Evolutionary conservation across 2,888 invertebrate species (phyloP).

Genomic region (Barypeithes pellucidus): DNA sequence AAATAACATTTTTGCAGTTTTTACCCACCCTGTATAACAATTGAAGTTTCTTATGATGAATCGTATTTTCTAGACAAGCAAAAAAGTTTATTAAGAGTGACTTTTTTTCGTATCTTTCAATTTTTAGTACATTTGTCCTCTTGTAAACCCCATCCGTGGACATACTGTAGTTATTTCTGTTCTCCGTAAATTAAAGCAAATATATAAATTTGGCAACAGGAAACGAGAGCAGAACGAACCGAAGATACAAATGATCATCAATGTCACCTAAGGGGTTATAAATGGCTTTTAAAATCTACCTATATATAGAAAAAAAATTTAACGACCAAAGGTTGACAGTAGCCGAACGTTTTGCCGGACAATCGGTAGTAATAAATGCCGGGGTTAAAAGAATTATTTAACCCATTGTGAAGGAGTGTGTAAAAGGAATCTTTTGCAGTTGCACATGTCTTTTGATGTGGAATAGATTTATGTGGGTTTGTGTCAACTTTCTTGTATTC

Average conservation of each 20-base stretch:
- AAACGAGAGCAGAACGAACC: constrained; percentile 1
- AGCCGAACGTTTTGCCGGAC: constrained; percentile 55
- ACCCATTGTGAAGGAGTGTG: constrained; percentile 60
- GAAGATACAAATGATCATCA: constrained; percentile 42
- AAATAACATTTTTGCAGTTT: too few relatives aligned
- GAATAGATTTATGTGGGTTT: constrained; percentile 51
- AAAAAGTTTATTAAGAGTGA: too few relatives aligned
- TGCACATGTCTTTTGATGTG: constrained; percentile 50
- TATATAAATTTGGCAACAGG: constrained; percentile 32
- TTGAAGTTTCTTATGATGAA: too few relatives aligned
- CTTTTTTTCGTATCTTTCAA: too few relatives aligned
- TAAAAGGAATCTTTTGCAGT: constrained; percentile 45
- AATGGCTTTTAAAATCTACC: constrained; percentile 57
- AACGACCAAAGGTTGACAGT: constrained; percentile 44
- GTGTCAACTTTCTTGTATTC: constrained; percentile 50
- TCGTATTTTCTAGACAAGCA: too few relatives aligned
- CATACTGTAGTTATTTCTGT: too few relatives aligned
- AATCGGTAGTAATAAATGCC: constrained; percentile 62
- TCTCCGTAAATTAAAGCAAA: constrained; percentile 2
- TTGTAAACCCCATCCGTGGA: too few relatives aligned
- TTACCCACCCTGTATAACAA: too few relatives aligned
- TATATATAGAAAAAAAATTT: constrained; percentile 48
- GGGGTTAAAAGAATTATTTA: constrained; percentile 64
- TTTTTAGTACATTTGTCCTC: too few relatives aligned
- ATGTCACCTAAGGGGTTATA: constrained; percentile 60